These are phyloP conservation scores for Harpegnathos saltator DNA, from an alignment of 1,140 invertebrate genomes.

Conservation along the genomic window DNA sequence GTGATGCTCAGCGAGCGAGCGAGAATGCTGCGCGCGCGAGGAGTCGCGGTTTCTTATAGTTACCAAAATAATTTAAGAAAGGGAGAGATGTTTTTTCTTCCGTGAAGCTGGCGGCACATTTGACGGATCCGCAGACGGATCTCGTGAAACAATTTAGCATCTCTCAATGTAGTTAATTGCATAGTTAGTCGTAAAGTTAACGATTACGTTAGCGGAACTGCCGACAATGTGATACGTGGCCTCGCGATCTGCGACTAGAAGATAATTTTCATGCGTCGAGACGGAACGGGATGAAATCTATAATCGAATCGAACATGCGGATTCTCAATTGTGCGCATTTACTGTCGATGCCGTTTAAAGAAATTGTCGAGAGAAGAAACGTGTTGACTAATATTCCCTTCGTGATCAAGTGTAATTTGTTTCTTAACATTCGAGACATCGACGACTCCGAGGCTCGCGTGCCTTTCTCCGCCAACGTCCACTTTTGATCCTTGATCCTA, in stretches of 20 bases:
- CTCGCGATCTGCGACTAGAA: conserved; percentile 43
- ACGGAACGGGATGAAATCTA: conserved; percentile 16
- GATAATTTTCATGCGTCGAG: conserved; percentile 5
- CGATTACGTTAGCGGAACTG: conserved; percentile 27
- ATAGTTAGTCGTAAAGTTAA: conserved; percentile 44
- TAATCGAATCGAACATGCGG: neutral
- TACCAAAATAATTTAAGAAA: too few species aligned
- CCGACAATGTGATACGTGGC: conserved; percentile 41
- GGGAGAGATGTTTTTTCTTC: neutral
- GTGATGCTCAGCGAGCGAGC: neutral
- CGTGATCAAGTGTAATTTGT: neutral
- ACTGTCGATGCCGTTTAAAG: too few species aligned
- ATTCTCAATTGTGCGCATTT: neutral
- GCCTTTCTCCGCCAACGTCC: neutral
- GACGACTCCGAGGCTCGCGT: neutral
- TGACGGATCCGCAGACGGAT: conserved; percentile 23
- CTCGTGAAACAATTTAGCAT: conserved; percentile 27
- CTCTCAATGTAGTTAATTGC: conserved; percentile 34
- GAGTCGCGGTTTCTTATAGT: too few species aligned
- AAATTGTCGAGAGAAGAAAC: too few species aligned
- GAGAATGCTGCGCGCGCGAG: neutral
- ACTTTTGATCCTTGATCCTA: neutral
- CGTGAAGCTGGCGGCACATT: neutral
- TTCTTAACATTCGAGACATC: neutral
- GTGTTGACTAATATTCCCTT: neutral